phyloP scores from a whole-genome alignment of 2,113 vertebrate species.

The Oreocharis arfaki region DNA sequence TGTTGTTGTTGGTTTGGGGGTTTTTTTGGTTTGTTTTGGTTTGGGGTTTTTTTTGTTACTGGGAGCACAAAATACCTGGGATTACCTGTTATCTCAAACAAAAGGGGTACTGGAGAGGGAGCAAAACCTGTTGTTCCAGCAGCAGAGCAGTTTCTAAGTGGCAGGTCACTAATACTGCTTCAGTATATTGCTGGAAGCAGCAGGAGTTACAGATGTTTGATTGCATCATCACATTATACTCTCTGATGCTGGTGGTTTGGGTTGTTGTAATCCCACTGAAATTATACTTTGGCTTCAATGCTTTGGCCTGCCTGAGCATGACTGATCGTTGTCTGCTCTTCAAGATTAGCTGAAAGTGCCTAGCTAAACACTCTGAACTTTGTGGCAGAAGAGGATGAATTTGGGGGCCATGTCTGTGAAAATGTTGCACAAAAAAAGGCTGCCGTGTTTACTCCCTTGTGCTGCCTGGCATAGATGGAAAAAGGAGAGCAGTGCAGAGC shows the following conservation, averaged over 20 bases:
- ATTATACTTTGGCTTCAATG: slow-evolving; percentile 19
- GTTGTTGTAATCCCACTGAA: slow-evolving; percentile 35
- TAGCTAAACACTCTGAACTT: neutral
- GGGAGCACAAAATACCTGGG: neutral
- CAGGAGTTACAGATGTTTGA: slow-evolving; percentile 37
- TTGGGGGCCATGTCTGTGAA: neutral
- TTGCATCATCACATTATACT: slow-evolving; percentile 13
- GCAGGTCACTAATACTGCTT: neutral
- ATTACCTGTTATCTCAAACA: neutral
- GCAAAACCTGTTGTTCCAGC: neutral
- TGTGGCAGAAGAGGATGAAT: neutral
- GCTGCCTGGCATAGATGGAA: rapidly evolving
- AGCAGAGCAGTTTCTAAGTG: neutral
- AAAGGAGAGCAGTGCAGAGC: neutral
- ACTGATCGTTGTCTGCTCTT: slow-evolving; percentile 30
- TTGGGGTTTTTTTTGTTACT: neutral
- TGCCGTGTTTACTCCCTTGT: neutral
- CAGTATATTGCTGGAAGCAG: neutral
- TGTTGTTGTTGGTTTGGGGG: no score
- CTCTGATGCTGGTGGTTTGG: slow-evolving; percentile 16
- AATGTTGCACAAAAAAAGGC: neutral
- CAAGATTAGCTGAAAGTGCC: neutral
- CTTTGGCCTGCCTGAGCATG: neutral
- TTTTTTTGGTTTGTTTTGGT: no score
- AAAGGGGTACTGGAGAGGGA: neutral